Percentiles rank a stretch among this genome's conserved stretches.
Evolutionary conservation across 2,113 vertebrate species (phyloP).

Genomic region (Sceloporus tristichus): DNA sequence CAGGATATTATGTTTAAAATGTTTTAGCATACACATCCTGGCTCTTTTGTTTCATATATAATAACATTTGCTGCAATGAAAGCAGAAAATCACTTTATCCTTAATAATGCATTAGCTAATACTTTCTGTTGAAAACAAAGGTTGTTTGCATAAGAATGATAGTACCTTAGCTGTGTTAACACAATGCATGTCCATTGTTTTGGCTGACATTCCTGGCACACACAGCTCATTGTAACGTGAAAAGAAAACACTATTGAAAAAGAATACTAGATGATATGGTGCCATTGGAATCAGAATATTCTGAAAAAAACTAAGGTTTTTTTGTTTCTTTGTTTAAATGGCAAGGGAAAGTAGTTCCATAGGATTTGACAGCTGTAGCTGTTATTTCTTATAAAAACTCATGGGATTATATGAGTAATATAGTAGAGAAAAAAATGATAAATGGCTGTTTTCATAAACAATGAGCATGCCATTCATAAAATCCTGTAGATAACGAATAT

Average conservation of each 20-base stretch:
- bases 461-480: constrained; percentile 22
- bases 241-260: constrained; percentile 44
- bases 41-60: constrained; percentile 1
- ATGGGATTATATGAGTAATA: background rate
- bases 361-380: background rate
- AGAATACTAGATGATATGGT: constrained; percentile 50
- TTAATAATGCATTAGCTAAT: constrained; percentile 30
- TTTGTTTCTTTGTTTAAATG: constrained; percentile 8
- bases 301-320: constrained; percentile 18
- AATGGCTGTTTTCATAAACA: background rate
- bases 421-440: background rate
- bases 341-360: constrained; percentile 44
- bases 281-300: constrained; percentile 29
- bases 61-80: background rate
- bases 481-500: background rate
- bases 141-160: constrained; percentile 39
- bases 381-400: constrained; percentile 40
- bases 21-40: background rate
- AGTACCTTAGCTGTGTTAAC: constrained; percentile 23
- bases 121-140: constrained; percentile 42
- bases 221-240: constrained; percentile 45
- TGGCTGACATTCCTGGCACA: constrained; percentile 50
- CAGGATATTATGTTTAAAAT: background rate
- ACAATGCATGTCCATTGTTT: constrained; percentile 39
- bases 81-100: constrained; percentile 33